These are phyloP conservation scores for Carpatolechia fugitivella DNA, from an alignment of 2,888 invertebrate species.

Conservation along the genomic window DNA sequence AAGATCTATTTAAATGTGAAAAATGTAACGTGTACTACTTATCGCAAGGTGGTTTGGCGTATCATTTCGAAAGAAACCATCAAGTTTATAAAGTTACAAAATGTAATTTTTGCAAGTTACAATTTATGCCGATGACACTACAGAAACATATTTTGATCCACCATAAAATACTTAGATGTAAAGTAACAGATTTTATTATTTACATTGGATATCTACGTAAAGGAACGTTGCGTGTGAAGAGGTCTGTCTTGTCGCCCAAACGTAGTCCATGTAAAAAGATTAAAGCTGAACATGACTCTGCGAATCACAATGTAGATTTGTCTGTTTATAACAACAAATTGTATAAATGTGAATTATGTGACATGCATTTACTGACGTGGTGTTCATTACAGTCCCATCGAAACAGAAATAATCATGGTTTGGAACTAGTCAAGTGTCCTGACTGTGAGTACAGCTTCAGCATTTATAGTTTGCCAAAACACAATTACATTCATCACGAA, in stretches of 20 bases:
- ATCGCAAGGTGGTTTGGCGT: neutral
- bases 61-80: conserved; percentile 17
- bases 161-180: neutral
- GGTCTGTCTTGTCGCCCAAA: neutral
- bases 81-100: neutral
- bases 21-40: conserved; percentile 26
- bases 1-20: conserved; percentile 22
- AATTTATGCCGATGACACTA: neutral
- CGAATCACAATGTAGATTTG: neutral
- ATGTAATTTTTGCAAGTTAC: neutral
- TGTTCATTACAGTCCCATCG: neutral
- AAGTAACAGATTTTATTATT: neutral
- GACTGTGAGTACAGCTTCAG: conserved; percentile 5
- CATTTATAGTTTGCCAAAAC: neutral
- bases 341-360: neutral
- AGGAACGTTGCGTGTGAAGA: neutral
- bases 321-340: neutral
- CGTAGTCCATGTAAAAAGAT: neutral
- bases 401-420: neutral
- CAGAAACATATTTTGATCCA: neutral
- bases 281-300: neutral
- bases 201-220: neutral
- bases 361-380: neutral
- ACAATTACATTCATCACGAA: conserved; percentile 15
- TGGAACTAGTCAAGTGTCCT: neutral